Evolutionary conservation across 2,113 vertebrate species (phyloP).

Genomic region (Tachycineta bicolor): DNA sequence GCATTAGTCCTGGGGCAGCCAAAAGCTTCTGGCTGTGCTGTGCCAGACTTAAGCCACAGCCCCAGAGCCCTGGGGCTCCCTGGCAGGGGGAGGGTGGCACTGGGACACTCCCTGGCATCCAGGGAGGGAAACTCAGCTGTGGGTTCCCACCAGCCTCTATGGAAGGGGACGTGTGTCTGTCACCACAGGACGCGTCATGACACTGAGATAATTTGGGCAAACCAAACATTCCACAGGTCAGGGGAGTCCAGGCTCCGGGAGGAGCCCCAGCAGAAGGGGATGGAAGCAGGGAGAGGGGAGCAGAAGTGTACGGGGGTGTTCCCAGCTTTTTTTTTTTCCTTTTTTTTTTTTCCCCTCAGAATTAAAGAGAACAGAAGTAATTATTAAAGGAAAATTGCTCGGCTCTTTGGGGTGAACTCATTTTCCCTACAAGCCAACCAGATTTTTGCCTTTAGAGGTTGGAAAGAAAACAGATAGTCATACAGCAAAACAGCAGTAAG

Average conservation of each 20-base stretch:
- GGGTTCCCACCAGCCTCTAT: fast-evolving
- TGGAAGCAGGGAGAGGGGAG: not conserved
- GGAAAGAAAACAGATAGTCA: not conserved
- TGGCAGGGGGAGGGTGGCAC: not conserved
- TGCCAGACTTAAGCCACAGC: not conserved
- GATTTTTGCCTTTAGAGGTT: not conserved
- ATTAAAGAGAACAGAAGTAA: not conserved
- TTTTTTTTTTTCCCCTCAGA: not conserved
- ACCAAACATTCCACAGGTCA: not conserved
- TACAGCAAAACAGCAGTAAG: not conserved
- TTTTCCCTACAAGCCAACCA: not conserved
- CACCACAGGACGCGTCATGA: not conserved
- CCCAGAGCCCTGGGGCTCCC: not conserved
- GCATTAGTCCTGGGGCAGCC: fast-evolving
- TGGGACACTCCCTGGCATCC: not conserved
- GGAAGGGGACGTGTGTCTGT: not conserved
- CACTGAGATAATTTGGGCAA: not conserved
- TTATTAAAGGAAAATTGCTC: not conserved
- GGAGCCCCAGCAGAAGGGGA: not conserved
- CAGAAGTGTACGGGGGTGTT: fast-evolving
- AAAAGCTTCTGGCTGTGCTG: not conserved
- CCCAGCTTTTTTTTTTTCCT: not conserved
- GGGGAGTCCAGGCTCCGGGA: not conserved
- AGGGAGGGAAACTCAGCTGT: fast-evolving
- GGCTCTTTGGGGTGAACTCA: not conserved